Evolutionary conservation across 2,113 vertebrate genomes (phyloP), one percentile per base, ranked within the genome.

Genomic region (Sphaerodactylus townsendi): DNA sequence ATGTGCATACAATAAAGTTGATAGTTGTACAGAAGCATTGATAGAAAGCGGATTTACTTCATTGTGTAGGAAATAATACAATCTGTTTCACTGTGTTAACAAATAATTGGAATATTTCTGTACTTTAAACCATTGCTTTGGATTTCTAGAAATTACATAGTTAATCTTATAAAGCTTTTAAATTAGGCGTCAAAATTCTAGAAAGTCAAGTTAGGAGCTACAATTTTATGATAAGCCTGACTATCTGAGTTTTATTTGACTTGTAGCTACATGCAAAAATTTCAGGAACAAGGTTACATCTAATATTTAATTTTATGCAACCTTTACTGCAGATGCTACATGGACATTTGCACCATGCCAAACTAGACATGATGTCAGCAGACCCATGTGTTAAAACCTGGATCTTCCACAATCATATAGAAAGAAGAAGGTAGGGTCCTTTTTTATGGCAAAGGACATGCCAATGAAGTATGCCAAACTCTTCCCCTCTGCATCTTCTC

Each of bases 91-190:
- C 71, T 91, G 71, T 86, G 73, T 83, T 78, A 86, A 91, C 50
- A 79, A 68, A 90, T 81, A 15, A 81, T 71, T 92, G 89, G 87
- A 93, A 84, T 86, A 89, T 88, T 85, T 74, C 48, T 66, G 66
- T 90, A 71, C 68, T 66, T 88, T 84, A 88, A 87, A 41, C 21
- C 37, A 39, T 76, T 89, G 89, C 79, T 76, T 37, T 48, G 37
- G 39, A 86, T 79, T 83, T 88, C 69, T 48, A 91, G 30, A 66
- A 73, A 70, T 82, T 7, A 59, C 1, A 59, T 73, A 59, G 66
- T n/a, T 6, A 3, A 30, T 78, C 86, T 0, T 0, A 5, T 77
- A 53, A 0, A 72, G 25, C n/a, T 79, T 41, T 33, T 81, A 46
- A 64, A 41, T 86, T 21, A 83, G 44, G 62, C 41, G 25, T 78